These are phyloP conservation scores for Cerceris ruficornis DNA, from an alignment of 2,888 invertebrate genomes.

Conservation along the genomic window DNA sequence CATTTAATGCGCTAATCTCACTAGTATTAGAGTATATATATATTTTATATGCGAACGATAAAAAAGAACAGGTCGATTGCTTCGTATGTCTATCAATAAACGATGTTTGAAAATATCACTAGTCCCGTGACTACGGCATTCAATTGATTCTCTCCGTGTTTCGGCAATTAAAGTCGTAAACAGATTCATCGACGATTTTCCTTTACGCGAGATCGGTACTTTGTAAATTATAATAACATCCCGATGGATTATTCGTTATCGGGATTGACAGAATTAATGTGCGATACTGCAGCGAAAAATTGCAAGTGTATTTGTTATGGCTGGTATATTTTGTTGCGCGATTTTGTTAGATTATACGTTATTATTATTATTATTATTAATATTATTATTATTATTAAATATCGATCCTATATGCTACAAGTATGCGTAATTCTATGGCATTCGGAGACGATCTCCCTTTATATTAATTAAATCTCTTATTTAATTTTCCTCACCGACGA, in stretches of 20 bases:
- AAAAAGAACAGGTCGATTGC: constrained; percentile 40
- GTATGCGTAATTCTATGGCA: constrained; percentile 23
- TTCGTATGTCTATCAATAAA: constrained; percentile 56
- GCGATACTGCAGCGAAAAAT: constrained; percentile 38
- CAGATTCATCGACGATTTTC: background rate
- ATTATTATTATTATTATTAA: constrained; percentile 13
- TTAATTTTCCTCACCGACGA: constrained; percentile 24
- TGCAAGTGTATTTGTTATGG: background rate
- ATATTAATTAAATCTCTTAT: constrained; percentile 33
- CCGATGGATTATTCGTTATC: background rate
- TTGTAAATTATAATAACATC: background rate
- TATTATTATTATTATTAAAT: constrained; percentile 15
- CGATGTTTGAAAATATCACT: constrained; percentile 42
- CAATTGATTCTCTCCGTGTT: background rate
- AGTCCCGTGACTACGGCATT: constrained; percentile 16
- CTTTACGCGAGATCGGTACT: background rate
- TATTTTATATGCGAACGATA: constrained; percentile 56
- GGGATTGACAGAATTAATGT: constrained; percentile 47
- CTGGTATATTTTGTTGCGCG: constrained; percentile 27
- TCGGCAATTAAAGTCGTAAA: background rate
- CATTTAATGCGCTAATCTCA: constrained; percentile 43
- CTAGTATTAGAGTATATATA: constrained; percentile 54
- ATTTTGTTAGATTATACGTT: constrained; percentile 22
- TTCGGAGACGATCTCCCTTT: background rate
- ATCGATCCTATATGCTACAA: constrained; percentile 32